phyloP scores from a whole-genome alignment of 2,888 invertebrate species.

The Polymixis flavicincta region DNA sequence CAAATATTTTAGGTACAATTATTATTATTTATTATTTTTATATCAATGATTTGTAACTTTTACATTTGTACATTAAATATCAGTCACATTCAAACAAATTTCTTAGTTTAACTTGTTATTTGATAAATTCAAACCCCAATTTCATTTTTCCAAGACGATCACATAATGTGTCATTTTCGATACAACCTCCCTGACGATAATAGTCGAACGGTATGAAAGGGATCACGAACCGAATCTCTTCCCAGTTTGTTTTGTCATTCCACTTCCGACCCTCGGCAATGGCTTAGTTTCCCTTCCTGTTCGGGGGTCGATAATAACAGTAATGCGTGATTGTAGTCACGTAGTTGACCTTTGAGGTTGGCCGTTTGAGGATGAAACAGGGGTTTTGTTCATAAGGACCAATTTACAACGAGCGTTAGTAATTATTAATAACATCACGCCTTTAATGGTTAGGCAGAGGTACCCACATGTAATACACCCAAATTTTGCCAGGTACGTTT shows the following conservation, averaged over 20 bases:
- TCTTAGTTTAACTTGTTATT: not conserved
- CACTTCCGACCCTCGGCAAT: slow-evolving; percentile 44
- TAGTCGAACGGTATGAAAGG: slow-evolving; percentile 21
- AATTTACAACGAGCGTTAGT: not conserved
- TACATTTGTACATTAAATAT: no score
- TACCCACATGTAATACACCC: no score
- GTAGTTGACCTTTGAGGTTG: slow-evolving; percentile 30
- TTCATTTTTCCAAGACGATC: slow-evolving; percentile 11
- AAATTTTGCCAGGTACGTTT: no score
- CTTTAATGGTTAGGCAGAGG: no score
- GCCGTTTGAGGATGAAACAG: not conserved
- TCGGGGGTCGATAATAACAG: slow-evolving; percentile 19
- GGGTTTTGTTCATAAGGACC: not conserved
- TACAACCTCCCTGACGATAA: slow-evolving; percentile 6
- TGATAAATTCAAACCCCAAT: not conserved
- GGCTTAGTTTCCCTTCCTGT: slow-evolving; percentile 29
- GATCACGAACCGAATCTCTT: slow-evolving; percentile 43
- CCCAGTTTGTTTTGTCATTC: slow-evolving; percentile 39
- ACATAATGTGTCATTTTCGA: slow-evolving; percentile 4
- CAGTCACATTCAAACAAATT: no score
- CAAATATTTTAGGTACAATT: no score
- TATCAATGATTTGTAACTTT: no score
- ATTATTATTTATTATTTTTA: no score
- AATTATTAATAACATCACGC: not conserved
- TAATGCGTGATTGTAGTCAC: slow-evolving; percentile 33